Percentiles rank a stretch among this genome's conserved stretches.
Conservation (phyloP, 64 coral and sea anemone species). For the Pocillopora verrucosa region DNA sequence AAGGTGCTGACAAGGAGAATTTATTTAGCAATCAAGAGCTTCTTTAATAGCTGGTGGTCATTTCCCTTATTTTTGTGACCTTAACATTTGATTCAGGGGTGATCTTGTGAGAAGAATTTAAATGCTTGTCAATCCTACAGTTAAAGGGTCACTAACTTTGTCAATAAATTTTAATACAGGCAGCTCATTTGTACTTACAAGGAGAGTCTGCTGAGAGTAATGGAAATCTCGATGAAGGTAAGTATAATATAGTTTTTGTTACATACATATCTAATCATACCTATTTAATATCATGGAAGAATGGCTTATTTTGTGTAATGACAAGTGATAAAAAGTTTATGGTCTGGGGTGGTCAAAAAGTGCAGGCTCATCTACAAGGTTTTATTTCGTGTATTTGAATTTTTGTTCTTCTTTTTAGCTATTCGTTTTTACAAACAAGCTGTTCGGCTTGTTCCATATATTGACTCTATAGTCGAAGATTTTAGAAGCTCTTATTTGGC, state of each 20-base stretch:
- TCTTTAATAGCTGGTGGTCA: no score
- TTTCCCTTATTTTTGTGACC: no score
- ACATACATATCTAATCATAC: not conserved
- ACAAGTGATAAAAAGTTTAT: no score
- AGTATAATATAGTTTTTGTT: not conserved
- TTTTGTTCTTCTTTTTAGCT: conserved; percentile 57
- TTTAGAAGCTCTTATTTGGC: conserved; percentile 21
- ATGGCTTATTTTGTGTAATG: no score
- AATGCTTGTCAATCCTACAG: no score
- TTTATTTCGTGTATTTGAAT: not conserved
- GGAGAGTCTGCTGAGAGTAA: conserved; percentile 68
- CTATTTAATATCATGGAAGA: not conserved
- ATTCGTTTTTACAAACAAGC: conserved; percentile 91
- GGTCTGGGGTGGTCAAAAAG: no score
- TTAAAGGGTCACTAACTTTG: no score
- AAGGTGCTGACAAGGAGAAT: no score
- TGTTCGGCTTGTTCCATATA: conserved; percentile 92
- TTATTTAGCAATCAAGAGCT: no score
- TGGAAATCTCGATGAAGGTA: conserved; percentile 84
- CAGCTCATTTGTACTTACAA: conserved; percentile 64
- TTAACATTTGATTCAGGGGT: no score
- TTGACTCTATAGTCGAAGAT: conserved; percentile 82
- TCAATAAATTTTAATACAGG: conserved; percentile 59
- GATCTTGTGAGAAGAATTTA: no score
- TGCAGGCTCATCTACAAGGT: no score